Base-by-base conservation (phyloP, 2,888 invertebrate genomes). In the Amaurobius ferox region DNA sequence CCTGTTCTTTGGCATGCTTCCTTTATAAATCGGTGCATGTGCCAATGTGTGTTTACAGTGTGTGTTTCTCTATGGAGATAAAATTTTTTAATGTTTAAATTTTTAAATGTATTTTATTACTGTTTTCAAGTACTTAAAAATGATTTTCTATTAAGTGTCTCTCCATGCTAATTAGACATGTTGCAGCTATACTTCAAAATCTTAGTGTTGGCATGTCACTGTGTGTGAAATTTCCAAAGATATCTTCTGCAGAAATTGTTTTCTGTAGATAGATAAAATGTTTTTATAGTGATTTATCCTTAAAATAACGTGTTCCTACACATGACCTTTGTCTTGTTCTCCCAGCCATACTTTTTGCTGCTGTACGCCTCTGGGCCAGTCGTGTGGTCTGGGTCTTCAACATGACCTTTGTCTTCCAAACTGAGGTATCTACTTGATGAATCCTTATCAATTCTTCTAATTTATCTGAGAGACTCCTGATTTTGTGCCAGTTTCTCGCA, bases 71-170 rank as follows among this genome's bases (percentile, higher is more conserved):
- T 83, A 48, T 71, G 76, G 70, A 83, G 77, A 61, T 74, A n/a
- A 44, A 70, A 83, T 29, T 83, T 85, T 85, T 77, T 70, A 81
- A 77, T 66, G 64, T 77, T 83, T 85, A 32, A 23, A 85, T 77
- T 85, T 85, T 77, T 85, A 77, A 85, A 85, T 85, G 83, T 77
- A 85, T 85, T 85, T 85, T 85, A 85, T 85, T 85, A 85, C 83
- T 71, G 64, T 77, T 83, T 83, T 70, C 62, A 29, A 70, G 83
- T 83, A 83, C 83, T 83, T 83, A 83, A 83, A 48, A 67, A 13
- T 66, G 66, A 67, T 72, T 71, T 83, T 83, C 77, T 83, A 83
- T 44, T 44, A 13, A 44, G 16, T 44, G n/a, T 6, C 11, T 35
- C 6, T 16, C n/a, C n/a, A 16, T 44, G 44, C 16, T 44, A 7